A percentile compares a stretch with the other conserved stretches of the same genome.
These are phyloP conservation scores for Nemapogon koenigi DNA, from an alignment of 2,888 invertebrate genomes.

Conservation along the genomic window DNA sequence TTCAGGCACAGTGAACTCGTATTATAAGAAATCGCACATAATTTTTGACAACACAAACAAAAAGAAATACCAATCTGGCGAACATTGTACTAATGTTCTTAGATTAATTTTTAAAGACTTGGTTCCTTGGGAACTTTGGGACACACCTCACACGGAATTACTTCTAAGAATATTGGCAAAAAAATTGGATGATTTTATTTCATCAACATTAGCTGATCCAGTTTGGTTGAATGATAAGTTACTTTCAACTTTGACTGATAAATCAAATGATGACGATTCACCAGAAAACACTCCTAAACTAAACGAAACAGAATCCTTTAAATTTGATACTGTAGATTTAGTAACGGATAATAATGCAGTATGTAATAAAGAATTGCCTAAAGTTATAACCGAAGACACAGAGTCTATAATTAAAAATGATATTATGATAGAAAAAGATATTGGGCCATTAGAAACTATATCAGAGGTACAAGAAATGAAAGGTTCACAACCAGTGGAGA, in stretches of 20 bases:
- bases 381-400: background rate
- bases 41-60: conserved; percentile 32
- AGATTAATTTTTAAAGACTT: conserved; percentile 68
- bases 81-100: conserved; percentile 66
- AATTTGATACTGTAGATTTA: background rate
- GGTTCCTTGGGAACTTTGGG: conserved; percentile 71
- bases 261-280: conserved; percentile 12
- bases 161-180: conserved; percentile 68
- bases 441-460: too few species aligned
- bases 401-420: conserved; percentile 11
- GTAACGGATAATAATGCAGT: conserved; percentile 7
- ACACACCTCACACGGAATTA: conserved; percentile 69
- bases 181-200: conserved; percentile 56
- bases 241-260: conserved; percentile 29
- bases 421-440: conserved; percentile 17
- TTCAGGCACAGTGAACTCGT: conserved; percentile 43
- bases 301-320: conserved; percentile 7
- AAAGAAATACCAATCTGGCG: conserved; percentile 48
- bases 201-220: conserved; percentile 54
- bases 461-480: too few species aligned
- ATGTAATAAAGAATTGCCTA: background rate
- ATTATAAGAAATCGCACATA: conserved; percentile 52
- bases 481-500: conserved; percentile 53
- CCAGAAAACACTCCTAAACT: conserved; percentile 1
- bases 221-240: conserved; percentile 53